Evolutionary conservation across 92 coral and sea anemone species (phyloP), one percentile per base, ranked within the genome.

Genomic region (Epizoanthus stellaris): DNA sequence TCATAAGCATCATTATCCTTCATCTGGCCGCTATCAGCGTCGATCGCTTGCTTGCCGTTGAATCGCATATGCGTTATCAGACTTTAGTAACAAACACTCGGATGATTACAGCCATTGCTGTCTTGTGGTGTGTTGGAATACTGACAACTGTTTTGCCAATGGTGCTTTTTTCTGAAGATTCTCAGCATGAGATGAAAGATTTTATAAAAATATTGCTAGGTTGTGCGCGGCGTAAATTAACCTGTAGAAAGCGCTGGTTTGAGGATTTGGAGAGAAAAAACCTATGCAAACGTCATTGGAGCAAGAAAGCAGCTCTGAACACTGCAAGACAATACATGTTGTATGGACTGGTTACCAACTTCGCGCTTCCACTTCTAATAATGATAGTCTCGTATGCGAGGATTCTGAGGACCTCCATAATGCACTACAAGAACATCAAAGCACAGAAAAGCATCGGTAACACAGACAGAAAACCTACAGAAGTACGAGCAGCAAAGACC

Each of bases 51-150:
- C 6, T 76, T 17, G 82, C 82, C 1, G 57, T 76, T 76, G 68
- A 76, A 34, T 76, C 54, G 82, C 82, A 76, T 53, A 4, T 76
- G 82, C 82, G 82, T 60, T 76, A 76, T 52, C 12, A 5, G 21
- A 59, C 52, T 40, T 0, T 77, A 4, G 82, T 77, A 56, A 77
- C 82, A 60, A 8, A 39, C 53, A 40, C 38, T 8, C 69, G 82
- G n/a, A 77, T 61, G 70, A 34, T 77, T 52, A 54, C 9, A 38
- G 61, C 56, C 54, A 68, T 77, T 67, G 20, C 58, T 7, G 20
- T 77, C 20, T 8, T 77, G 70, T 77, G 82, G 82, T 15, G 61
- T 54, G 40, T 39, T 1, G 82, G 59, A 3, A 4, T 6, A n/a
- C 20, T 38, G 2, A 0, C 13, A 3, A 7, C 70, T 6, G 10